Base-by-base conservation (phyloP, 2,888 invertebrate species). In the Caenorhabditis doughertyi region DNA sequence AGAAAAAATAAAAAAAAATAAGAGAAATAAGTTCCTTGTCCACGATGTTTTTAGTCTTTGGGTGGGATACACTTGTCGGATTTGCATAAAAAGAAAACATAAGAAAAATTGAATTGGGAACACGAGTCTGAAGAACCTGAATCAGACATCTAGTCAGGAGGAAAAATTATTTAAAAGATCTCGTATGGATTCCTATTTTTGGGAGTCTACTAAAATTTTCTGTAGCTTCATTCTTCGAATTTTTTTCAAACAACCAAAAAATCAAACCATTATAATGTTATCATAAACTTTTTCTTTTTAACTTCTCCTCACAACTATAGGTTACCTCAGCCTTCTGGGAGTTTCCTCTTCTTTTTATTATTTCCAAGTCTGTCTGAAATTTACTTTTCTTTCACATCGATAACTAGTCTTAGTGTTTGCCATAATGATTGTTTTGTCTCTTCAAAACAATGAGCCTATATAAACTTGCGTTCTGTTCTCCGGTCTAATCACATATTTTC, bases 11-110 rank as follows among this genome's bases (percentile, higher is more conserved):
- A 68, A 56, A 42, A 56, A 53, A 35, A 18, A 55, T 13, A 39
- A 13, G 18, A 70, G 13, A 70, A 55, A 64, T 49, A 74, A 29
- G 65, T 67, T 58, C 56, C 65, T 47, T 65, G 65, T 74, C 39
- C 16, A 35, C 47, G 32, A 47, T 18, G n/a, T 74, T 13, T 55
- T 32, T 51, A 42, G 32, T 32, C 49, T 73, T 29, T 53, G 25
- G n/a, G 8, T 32, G 18, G 32, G 35, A 65, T 65, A 74, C 44
- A 64, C 53, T 53, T 18, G 35, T 29, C 39, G 56, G 39, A 65
- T 74, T 67, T 73, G 64, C 62, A 73, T 72, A 42, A 62, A 25
- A 44, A 11, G 25, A 72, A n/a, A 42, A 35, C 23, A 55, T 32
- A 64, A 32, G 18, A 29, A 62, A 53, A 47, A 39, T 16, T 23